Evolutionary conservation across 2,888 invertebrate genomes (phyloP).

Genomic region (Patella depressa): DNA sequence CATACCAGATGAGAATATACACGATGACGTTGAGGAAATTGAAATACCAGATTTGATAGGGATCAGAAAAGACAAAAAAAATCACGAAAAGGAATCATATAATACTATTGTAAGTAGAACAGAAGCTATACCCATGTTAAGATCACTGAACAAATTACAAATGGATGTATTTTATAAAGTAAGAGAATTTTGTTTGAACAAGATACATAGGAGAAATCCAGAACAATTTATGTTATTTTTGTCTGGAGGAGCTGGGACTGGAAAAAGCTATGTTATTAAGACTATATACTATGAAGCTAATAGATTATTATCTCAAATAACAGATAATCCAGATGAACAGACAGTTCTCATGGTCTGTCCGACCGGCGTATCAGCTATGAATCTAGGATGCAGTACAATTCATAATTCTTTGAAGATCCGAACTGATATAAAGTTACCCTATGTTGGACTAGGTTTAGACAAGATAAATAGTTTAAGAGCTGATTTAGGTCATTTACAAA

Average conservation of each 20-base stretch:
- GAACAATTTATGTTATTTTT: slow-evolving; percentile 23
- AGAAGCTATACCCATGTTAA: slow-evolving; percentile 5
- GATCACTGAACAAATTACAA: slow-evolving; percentile 22
- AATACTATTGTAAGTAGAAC: neutral
- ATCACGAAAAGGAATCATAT: neutral
- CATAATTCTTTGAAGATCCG: slow-evolving; percentile 5
- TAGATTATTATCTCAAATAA: slow-evolving; percentile 6
- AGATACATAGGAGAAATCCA: neutral
- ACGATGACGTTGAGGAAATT: neutral
- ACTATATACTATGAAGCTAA: slow-evolving; percentile 22
- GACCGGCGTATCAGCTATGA: slow-evolving; percentile 15
- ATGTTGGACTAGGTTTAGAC: slow-evolving; percentile 4
- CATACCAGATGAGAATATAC: neutral
- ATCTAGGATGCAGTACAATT: slow-evolving; percentile 11
- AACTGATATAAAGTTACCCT: slow-evolving; percentile 17
- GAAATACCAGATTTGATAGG: neutral
- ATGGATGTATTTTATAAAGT: slow-evolving; percentile 22
- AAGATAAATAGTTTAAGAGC: slow-evolving; percentile 13
- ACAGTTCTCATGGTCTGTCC: slow-evolving; percentile 9
- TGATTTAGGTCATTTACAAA: slow-evolving; percentile 14
- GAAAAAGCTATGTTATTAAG: slow-evolving; percentile 22
- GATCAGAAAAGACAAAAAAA: neutral
- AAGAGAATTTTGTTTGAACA: slow-evolving; percentile 22
- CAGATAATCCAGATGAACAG: slow-evolving; percentile 16
- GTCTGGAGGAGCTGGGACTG: slow-evolving; percentile 23